Evolutionary conservation across 2,888 invertebrate species (phyloP), one percentile per base, ranked within the genome.

Genomic region (Luffia ferchaultella): DNA sequence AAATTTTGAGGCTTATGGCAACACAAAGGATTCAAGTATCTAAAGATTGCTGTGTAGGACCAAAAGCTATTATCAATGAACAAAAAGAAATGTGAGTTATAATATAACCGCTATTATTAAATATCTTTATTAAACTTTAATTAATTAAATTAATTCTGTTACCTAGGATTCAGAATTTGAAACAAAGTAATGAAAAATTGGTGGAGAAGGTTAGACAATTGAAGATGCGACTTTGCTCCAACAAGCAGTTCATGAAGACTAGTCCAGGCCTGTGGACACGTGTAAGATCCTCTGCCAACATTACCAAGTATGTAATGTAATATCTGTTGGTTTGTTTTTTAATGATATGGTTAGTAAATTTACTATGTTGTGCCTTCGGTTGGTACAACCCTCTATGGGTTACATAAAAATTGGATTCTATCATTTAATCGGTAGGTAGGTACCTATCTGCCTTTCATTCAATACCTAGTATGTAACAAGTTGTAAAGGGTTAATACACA

Each of bases 141-240:
- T 18, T 50, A 42, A 19, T 42, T 41, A 19, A 2, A 5, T 30
- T 15, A 15, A 16, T 20, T 12, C 44, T 40, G n/a, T 45, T 18
- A 41, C 45, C 45, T 61, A 82, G 82, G 1, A 69, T 80, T 57
- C 53, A 57, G 12, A 70, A 79, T 18, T 52, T 79, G 9, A 71
- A 64, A 50, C 64, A 60, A 20, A 57, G 61, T 0, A 79, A 80
- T 54, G 68, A 69, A 9, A 60, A 60, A 12, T 56, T 79, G 53
- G 51, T 67, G 0, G 77, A 78, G n/a, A 65, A 68, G 42, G 64
- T 77, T 2, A 62, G 68, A 0, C 54, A 65, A 2, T 56, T 80
- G 1, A 79, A 73, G 53, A 72, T 72, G 68, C 62, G 66, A 20
- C 60, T 82, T 20, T 74, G 76, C 51, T 73, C 80, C 0, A 70